Evolutionary conservation across 2,888 invertebrate species (phyloP).

Genomic region (Mythimna pallens): DNA sequence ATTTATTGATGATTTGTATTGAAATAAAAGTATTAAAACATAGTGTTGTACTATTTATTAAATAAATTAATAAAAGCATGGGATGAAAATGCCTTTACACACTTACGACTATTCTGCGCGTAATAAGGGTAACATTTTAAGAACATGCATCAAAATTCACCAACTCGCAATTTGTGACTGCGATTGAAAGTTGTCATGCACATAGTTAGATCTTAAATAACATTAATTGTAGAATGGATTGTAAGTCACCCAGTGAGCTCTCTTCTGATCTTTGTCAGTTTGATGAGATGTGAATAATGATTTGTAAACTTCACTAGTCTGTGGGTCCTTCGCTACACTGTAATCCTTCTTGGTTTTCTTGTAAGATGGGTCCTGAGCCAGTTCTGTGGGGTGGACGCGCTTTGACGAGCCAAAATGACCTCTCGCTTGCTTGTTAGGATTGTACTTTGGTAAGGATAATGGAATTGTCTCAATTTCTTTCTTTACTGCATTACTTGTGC

Average conservation of each 20-base stretch:
- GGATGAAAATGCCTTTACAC: conserved; percentile 12
- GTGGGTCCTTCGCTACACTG: conserved; percentile 97
- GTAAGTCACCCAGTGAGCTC: conserved; percentile 99
- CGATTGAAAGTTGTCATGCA: background rate
- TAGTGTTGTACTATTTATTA: conserved; percentile 38
- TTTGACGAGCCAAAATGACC: conserved; percentile 87
- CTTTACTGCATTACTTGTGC: conserved; percentile 77
- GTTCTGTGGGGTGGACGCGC: conserved; percentile 80
- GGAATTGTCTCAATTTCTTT: conserved; percentile 88
- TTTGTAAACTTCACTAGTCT: conserved; percentile 97
- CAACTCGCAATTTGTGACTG: background rate
- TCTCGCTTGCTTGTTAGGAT: conserved; percentile 83
- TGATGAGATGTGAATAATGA: conserved; percentile 98
- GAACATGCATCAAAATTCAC: background rate
- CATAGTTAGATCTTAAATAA: background rate
- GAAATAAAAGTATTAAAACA: conserved; percentile 50
- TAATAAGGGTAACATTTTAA: background rate
- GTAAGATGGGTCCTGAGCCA: conserved; percentile 92
- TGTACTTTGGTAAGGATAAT: conserved; percentile 84
- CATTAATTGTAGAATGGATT: conserved; percentile 97
- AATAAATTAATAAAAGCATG: conserved; percentile 14
- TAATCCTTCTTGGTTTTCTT: conserved; percentile 95
- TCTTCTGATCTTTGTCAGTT: conserved; percentile 95
- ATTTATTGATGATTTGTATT: conserved; percentile 56
- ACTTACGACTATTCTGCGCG: background rate